Percentiles rank a stretch among this genome's conserved stretches.
Evolutionary conservation across 2,113 vertebrate species (phyloP).

Genomic region (Aegithalos caudatus): DNA sequence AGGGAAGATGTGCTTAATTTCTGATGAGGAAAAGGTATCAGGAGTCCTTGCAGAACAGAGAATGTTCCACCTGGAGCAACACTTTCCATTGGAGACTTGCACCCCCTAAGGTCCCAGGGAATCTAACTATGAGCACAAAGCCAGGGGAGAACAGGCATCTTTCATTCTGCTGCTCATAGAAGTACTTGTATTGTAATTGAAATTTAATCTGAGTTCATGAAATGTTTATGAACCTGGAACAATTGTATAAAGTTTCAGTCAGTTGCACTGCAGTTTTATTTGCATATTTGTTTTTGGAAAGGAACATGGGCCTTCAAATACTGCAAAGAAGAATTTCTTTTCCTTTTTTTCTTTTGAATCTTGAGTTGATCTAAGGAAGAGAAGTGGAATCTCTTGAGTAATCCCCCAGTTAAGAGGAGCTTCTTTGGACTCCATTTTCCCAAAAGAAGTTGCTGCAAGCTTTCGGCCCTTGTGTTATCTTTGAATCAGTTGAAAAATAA

Average conservation of each 20-base stretch:
- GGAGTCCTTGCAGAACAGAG: neutral
- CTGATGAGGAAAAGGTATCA: neutral
- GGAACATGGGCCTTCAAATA: neutral
- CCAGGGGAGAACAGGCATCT: neutral
- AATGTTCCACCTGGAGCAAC: neutral
- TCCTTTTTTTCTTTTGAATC: neutral
- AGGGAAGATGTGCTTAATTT: neutral
- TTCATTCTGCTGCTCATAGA: neutral
- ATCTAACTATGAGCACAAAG: neutral
- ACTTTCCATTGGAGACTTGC: neutral
- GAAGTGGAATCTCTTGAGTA: neutral
- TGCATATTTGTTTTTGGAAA: slow-evolving; percentile 30
- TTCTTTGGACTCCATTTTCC: neutral
- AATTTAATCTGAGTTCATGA: slow-evolving; percentile 62
- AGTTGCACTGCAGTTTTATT: slow-evolving; percentile 37
- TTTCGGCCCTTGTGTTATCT: neutral
- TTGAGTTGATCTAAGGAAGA: neutral
- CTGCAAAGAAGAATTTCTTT: neutral
- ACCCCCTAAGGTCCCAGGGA: neutral
- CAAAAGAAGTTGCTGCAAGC: neutral
- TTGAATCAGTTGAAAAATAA: slow-evolving; percentile 27
- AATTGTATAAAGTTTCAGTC: slow-evolving; percentile 47
- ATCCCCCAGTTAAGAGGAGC: neutral
- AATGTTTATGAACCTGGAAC: slow-evolving; percentile 60
- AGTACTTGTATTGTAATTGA: slow-evolving; percentile 52